Percentiles rank a stretch among this genome's conserved stretches.
These are phyloP conservation scores for Atta cephalotes DNA, from an alignment of 1,140 invertebrate genomes.

Conservation along the genomic window DNA sequence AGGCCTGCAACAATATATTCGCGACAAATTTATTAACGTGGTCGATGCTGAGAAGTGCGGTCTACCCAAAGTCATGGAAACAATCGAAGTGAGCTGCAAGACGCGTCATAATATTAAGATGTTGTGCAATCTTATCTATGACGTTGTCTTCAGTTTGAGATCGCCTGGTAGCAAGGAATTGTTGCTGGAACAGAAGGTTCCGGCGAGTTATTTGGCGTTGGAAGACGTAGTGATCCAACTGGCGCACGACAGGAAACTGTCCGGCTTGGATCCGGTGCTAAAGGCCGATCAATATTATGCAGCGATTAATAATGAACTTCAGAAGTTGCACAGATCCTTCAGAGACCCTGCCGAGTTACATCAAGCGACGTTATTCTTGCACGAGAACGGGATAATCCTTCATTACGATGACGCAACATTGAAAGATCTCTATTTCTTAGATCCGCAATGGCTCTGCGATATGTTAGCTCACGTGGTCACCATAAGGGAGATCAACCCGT, in stretches of 20 bases:
- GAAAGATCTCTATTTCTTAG: slow-evolving; percentile 97
- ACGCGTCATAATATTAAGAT: slow-evolving; percentile 96
- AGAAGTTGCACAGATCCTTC: slow-evolving; percentile 90
- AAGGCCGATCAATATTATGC: slow-evolving; percentile 94
- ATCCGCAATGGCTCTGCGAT: slow-evolving; percentile 99
- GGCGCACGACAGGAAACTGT: slow-evolving; percentile 89
- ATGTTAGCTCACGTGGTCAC: slow-evolving; percentile 98
- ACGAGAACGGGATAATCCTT: slow-evolving; percentile 98
- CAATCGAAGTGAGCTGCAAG: slow-evolving; percentile 96
- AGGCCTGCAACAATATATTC: slow-evolving; percentile 95
- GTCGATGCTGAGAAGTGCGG: slow-evolving; percentile 98
- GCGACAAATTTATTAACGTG: slow-evolving; percentile 96
- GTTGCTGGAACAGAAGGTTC: slow-evolving; percentile 97
- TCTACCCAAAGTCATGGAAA: slow-evolving; percentile 96
- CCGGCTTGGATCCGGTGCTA: slow-evolving; percentile 94
- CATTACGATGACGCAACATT: slow-evolving; percentile 99
- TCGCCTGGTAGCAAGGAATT: slow-evolving; percentile 96
- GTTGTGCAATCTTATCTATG: slow-evolving; percentile 97
- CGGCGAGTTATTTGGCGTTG: slow-evolving; percentile 97
- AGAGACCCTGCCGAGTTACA: slow-evolving; percentile 96
- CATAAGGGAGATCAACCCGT: slow-evolving; percentile 98
- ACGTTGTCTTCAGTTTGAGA: slow-evolving; percentile 96
- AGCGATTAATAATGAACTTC: slow-evolving; percentile 90
- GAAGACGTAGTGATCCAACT: slow-evolving; percentile 96
- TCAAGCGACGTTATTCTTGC: slow-evolving; percentile 98